Base-by-base conservation (phyloP, 2,888 invertebrate species). In the Drosophila paranaensis region DNA sequence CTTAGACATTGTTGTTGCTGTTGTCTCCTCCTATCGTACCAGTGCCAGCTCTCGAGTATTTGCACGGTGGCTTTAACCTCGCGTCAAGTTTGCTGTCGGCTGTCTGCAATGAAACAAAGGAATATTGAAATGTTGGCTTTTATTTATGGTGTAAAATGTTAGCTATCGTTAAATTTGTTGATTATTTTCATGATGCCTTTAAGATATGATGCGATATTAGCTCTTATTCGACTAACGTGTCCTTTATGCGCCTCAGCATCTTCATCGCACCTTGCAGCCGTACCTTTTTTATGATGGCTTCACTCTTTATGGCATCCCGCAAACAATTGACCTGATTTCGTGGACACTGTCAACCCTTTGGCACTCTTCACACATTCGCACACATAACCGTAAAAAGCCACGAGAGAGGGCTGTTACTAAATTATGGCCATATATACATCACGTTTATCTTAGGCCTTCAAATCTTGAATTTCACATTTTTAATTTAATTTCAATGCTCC, bases 1-100 rank as follows among this genome's bases (percentile, higher is more conserved):
- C 82, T 92, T 92, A 77, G 92, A 93, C 92, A 93, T 93, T 76
- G 81, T 83, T 82, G 50, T 54, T 43, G 43, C 30, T 45, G 33
- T 53, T 66, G 27, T 40, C 54, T 46, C 6, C 56, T 46, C 6
- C 56, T 72, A 20, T 51, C 40, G 35, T 71, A 16, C 57, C 55
- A 40, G 33, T 46, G 10, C 27, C 42, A 35, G 14, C 46, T 60
- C 43, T 60, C 45, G 20, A 55, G 30, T 72, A 57, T 61, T 75
- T 69, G 39, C 70, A 57, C 73, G 16, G 64, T 16, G 33, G 50
- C 53, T 37, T 72, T 85, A 67, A 75, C 82, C 76, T 75, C 68
- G 72, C 56, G 74, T 61, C 67, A 55, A 51, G 73, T 80, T 71
- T 50, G 53, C 8, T 60, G 20, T 20, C 30, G 43, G 55, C 42